These are phyloP conservation scores for Hemiscyllium ocellatum DNA, from an alignment of 2,113 vertebrate species.

Conservation along the genomic window DNA sequence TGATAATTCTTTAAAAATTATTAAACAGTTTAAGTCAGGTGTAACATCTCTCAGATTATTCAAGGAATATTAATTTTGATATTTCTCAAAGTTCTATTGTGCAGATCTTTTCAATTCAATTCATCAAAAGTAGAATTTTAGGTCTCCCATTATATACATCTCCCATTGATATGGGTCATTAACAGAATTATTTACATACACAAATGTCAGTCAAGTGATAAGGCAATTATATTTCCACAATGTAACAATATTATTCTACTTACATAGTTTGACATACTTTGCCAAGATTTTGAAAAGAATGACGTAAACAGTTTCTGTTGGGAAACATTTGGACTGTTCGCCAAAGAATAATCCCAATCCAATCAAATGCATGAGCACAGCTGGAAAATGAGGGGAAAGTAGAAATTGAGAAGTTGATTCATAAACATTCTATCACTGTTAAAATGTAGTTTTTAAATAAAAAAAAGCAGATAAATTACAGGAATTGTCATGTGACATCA, in stretches of 20 bases:
- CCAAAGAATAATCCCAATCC: conserved; percentile 47
- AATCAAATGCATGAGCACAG: conserved; percentile 53
- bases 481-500: not conserved
- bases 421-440: not conserved
- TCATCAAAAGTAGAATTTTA: not conserved
- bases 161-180: not conserved
- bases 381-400: conserved; percentile 44
- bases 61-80: not conserved
- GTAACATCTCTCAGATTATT: not conserved
- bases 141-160: not conserved
- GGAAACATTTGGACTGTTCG: conserved; percentile 50
- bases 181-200: not conserved
- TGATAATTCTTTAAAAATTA: not conserved
- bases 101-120: not conserved
- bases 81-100: not conserved
- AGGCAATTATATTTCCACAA: not conserved
- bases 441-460: not conserved
- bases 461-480: not conserved
- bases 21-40: not conserved
- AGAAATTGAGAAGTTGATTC: not conserved
- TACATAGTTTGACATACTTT: conserved; percentile 53
- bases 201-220: not conserved
- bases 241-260: conserved; percentile 47
- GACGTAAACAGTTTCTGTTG: conserved; percentile 52
- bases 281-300: conserved; percentile 49